Percentiles rank a stretch among this genome's conserved stretches.
These are phyloP conservation scores for Xylophagus ater DNA, from an alignment of 2,888 invertebrate species.

Conservation along the genomic window DNA sequence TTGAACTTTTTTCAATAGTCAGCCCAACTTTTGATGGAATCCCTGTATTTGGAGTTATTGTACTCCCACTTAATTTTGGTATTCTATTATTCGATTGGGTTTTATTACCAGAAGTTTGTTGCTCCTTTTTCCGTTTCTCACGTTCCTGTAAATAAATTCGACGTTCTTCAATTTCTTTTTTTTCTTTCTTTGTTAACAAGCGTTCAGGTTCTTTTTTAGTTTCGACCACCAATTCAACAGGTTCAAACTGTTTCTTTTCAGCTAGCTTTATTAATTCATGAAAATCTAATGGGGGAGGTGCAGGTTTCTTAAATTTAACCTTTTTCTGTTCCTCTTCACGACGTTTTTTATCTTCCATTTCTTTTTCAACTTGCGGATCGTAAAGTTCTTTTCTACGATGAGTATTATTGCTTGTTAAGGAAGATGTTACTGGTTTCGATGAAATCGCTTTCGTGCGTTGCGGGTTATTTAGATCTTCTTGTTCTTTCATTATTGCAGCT, in stretches of 20 bases:
- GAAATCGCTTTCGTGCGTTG: conserved; percentile 16
- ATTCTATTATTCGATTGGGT: conserved; percentile 39
- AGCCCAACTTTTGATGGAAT: conserved; percentile 9
- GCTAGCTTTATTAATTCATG: conserved; percentile 68
- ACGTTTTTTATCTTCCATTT: conserved; percentile 29
- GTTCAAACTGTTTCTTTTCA: conserved; percentile 72
- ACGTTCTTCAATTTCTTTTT: conserved; percentile 60
- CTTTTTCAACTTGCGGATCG: conserved; percentile 27
- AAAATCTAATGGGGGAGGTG: conserved; percentile 69
- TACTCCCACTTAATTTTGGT: conserved; percentile 45
- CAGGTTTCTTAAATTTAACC: conserved; percentile 45
- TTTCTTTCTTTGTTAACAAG: conserved; percentile 71
- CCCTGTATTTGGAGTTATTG: conserved; percentile 13
- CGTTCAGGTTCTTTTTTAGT: conserved; percentile 52
- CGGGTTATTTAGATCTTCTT: conserved; percentile 59
- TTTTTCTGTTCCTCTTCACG: conserved; percentile 37
- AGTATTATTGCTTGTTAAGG: no score
- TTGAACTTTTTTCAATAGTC: conserved; percentile 15
- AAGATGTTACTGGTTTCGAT: not conserved
- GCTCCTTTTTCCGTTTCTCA: conserved; percentile 37
- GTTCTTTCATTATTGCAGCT: conserved; percentile 58
- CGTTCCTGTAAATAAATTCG: conserved; percentile 51
- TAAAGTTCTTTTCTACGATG: conserved; percentile 20
- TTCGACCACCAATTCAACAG: conserved; percentile 48
- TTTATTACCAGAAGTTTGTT: conserved; percentile 13